Evolutionary conservation across 2,113 vertebrate genomes (phyloP).

Genomic region (Rhinogobius similis): DNA sequence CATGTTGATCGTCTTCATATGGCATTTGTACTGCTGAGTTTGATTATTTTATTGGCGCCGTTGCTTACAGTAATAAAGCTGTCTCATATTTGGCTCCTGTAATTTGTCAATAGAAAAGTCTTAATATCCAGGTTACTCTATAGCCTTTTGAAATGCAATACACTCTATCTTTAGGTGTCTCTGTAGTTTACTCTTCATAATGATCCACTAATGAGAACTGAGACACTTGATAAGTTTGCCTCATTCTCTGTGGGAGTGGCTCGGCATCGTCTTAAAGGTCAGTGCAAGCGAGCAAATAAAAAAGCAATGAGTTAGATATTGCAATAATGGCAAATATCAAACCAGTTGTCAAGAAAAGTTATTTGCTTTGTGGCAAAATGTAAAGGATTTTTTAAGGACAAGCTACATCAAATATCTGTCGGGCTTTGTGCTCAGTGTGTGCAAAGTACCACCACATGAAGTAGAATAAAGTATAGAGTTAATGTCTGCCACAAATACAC

Average conservation of each 20-base stretch:
- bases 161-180: constrained; percentile 22
- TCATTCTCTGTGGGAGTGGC: constrained; percentile 1
- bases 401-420: not conserved
- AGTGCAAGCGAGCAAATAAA: not conserved
- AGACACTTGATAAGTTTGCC: not conserved
- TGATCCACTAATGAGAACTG: constrained; percentile 7
- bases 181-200: constrained; percentile 6
- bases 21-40: constrained; percentile 26
- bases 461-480: not conserved
- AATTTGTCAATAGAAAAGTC: constrained; percentile 11
- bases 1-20: constrained; percentile 23
- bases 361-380: not conserved
- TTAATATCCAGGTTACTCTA: constrained; percentile 5
- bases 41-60: constrained; percentile 16
- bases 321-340: constrained; percentile 12
- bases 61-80: constrained; percentile 8
- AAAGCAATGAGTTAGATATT: constrained; percentile 3
- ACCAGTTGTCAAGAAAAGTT: not conserved
- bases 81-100: constrained; percentile 1
- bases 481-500: too few relatives aligned
- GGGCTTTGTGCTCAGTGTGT: not conserved
- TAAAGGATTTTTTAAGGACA: not conserved
- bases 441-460: not conserved
- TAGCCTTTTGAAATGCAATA: constrained; percentile 16
- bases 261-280: constrained; percentile 1